Evolutionary conservation across 2,113 vertebrate genomes (phyloP).

Genomic region (Dendropsophus ebraccatus): DNA sequence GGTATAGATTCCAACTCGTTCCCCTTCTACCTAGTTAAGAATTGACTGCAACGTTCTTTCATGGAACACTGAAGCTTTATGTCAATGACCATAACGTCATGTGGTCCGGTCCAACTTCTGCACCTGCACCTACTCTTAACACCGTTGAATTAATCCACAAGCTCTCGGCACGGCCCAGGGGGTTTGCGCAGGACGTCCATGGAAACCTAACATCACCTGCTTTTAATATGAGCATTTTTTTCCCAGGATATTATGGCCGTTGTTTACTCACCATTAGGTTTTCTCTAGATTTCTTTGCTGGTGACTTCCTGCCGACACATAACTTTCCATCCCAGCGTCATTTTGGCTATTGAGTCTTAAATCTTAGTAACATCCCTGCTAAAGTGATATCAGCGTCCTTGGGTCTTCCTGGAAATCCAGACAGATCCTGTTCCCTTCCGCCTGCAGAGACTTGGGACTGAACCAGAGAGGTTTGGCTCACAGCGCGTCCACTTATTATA

Average conservation of each 20-base stretch:
- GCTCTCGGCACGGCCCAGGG: neutral
- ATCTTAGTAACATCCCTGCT: neutral
- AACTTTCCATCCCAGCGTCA: neutral
- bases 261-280: neutral
- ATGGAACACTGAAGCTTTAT: too few relatives aligned
- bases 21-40: too few relatives aligned
- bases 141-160: neutral
- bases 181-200: neutral
- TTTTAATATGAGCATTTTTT: neutral
- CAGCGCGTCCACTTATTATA: neutral
- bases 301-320: neutral
- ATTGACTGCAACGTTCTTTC: too few relatives aligned
- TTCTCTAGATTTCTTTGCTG: too few relatives aligned
- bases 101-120: neutral
- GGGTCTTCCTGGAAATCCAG: neutral
- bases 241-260: neutral
- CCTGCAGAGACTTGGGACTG: neutral
- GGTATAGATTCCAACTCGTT: too few relatives aligned
- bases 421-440: neutral
- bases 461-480: constrained; percentile 9
- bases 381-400: neutral
- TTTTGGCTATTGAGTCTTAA: neutral
- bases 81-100: too few relatives aligned
- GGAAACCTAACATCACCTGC: neutral
- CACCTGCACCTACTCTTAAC: neutral